A percentile compares a stretch with the other conserved stretches of the same genome.
Conservation (phyloP, 2,888 invertebrate genomes). For the Orthosia gracilis region DNA sequence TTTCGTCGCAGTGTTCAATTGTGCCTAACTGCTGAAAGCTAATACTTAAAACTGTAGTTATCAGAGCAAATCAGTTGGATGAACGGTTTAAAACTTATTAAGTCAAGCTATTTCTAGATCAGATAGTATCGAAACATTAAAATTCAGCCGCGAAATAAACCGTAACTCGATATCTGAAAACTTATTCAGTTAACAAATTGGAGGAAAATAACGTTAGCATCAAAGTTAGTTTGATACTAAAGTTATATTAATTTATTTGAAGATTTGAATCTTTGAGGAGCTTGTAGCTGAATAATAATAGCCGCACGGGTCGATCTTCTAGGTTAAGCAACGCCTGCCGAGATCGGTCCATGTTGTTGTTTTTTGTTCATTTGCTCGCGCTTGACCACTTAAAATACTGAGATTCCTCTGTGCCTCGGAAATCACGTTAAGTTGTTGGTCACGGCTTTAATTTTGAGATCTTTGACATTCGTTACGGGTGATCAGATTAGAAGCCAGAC, state of each 20-base stretch:
- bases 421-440: too few relatives aligned
- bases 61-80: slow-evolving; percentile 35
- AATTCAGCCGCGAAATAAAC: slow-evolving; percentile 28
- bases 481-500: too few relatives aligned
- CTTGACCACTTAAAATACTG: too few relatives aligned
- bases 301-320: too few relatives aligned
- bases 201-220: neutral
- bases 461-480: too few relatives aligned
- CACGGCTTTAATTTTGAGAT: too few relatives aligned
- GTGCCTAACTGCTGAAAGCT: slow-evolving; percentile 4
- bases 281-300: too few relatives aligned
- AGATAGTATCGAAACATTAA: slow-evolving; percentile 34
- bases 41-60: slow-evolving; percentile 23
- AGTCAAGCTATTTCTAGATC: slow-evolving; percentile 27
- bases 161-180: slow-evolving; percentile 7
- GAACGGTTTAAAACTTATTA: slow-evolving; percentile 30
- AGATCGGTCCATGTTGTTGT: too few relatives aligned
- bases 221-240: neutral
- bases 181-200: slow-evolving; percentile 7
- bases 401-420: too few relatives aligned
- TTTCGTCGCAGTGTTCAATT: neutral
- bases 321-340: too few relatives aligned
- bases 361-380: too few relatives aligned
- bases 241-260: neutral
- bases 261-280: neutral